Evolutionary conservation across 2,888 invertebrate genomes (phyloP).

Genomic region (Neoitamus cyanurus): DNA sequence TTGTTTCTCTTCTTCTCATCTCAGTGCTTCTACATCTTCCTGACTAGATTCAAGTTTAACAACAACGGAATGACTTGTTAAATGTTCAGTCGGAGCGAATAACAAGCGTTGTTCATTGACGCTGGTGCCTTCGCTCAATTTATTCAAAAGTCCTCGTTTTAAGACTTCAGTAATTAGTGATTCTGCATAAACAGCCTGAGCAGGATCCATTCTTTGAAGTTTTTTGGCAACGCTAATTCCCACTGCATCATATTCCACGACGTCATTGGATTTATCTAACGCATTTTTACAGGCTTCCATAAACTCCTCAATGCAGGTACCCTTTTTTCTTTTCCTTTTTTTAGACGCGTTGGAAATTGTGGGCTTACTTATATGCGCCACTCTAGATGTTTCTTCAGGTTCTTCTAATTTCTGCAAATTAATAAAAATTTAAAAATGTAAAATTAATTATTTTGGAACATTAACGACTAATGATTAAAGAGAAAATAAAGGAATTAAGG

Average conservation of each 20-base stretch:
- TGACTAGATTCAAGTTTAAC: background rate
- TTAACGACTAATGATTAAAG: too few species aligned
- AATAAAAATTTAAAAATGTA: too few species aligned
- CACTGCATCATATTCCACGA: slow-evolving; percentile 25
- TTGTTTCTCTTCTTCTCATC: background rate
- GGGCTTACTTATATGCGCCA: background rate
- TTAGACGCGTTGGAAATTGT: background rate
- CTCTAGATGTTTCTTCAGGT: background rate
- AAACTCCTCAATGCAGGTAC: background rate
- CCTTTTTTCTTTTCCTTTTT: background rate
- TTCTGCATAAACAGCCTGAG: slow-evolving; percentile 41
- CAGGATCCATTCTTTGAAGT: slow-evolving; percentile 45
- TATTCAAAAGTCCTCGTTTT: slow-evolving; percentile 17
- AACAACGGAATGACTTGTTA: background rate
- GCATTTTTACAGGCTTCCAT: background rate
- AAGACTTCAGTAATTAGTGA: slow-evolving; percentile 42
- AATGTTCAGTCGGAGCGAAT: background rate
- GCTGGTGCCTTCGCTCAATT: background rate
- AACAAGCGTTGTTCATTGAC: background rate
- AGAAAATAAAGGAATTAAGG: too few species aligned
- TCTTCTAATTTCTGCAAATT: background rate
- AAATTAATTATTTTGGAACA: too few species aligned
- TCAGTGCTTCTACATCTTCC: background rate
- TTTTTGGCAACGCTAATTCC: slow-evolving; percentile 41
- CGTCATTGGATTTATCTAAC: background rate